Conservation (phyloP, 1,140 invertebrate species). For the Ostrea edulis region DNA sequence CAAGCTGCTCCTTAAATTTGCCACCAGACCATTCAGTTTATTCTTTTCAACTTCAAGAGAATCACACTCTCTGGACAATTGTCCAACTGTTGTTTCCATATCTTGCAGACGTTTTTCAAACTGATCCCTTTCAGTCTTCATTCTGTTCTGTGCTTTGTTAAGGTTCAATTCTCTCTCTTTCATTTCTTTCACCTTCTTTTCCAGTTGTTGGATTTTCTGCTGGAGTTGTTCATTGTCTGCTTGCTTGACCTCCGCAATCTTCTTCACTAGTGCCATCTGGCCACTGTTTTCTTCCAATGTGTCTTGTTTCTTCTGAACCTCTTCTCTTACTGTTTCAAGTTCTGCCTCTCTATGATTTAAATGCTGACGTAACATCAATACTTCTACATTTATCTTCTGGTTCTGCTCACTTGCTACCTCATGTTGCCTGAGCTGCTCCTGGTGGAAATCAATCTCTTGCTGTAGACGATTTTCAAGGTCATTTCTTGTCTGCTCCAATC, state of each 20-base stretch:
- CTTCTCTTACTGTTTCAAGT: background rate
- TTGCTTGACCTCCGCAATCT: conserved; percentile 55
- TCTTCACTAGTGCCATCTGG: conserved; percentile 50
- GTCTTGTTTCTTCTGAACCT: conserved; percentile 40
- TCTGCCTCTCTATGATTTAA: conserved; percentile 12
- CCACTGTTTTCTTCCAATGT: conserved; percentile 45
- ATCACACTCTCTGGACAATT: conserved; percentile 1
- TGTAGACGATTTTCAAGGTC: conserved; percentile 2
- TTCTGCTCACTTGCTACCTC: conserved; percentile 37
- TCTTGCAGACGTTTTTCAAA: conserved; percentile 16
- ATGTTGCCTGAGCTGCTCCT: background rate
- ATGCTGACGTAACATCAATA: conserved; percentile 6
- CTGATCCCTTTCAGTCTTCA: background rate
- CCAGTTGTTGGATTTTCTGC: conserved; percentile 13
- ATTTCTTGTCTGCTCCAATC: conserved; percentile 32
- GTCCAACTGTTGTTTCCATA: background rate
- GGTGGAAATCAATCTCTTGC: conserved; percentile 14
- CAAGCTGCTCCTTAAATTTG: conserved; percentile 25
- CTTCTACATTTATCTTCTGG: conserved; percentile 24
- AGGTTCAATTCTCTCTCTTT: background rate
- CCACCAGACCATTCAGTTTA: conserved; percentile 31
- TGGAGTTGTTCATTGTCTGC: conserved; percentile 48
- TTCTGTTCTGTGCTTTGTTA: background rate
- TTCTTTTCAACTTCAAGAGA: conserved; percentile 37
- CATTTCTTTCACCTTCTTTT: conserved; percentile 34